Conservation (phyloP, 92 coral and sea anemone genomes). For the Porites divaricata region DNA sequence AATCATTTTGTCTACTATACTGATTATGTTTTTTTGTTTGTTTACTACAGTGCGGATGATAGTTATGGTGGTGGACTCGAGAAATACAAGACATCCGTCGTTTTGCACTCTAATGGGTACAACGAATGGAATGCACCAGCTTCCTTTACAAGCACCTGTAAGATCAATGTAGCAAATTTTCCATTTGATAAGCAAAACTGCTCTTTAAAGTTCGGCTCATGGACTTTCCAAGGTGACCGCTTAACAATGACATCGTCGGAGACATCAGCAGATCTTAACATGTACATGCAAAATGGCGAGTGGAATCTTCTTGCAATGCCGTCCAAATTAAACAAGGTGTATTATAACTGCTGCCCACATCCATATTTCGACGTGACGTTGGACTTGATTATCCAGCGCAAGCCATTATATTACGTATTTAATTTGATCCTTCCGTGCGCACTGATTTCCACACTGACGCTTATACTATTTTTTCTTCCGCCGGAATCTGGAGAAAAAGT, state of each 20-base stretch:
- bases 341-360: conserved; percentile 73
- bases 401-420: conserved; percentile 87
- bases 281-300: conserved; percentile 83
- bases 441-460: conserved; percentile 78
- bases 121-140: conserved; percentile 92
- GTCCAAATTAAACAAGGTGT: conserved; percentile 69
- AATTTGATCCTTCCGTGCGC: conserved; percentile 96
- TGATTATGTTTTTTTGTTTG: too few relatives aligned
- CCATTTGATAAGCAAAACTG: conserved; percentile 97
- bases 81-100: conserved; percentile 86
- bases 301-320: conserved; percentile 80
- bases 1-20: too few relatives aligned
- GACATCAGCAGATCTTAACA: conserved; percentile 67
- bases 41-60: conserved; percentile 78
- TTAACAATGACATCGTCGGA: conserved; percentile 69
- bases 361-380: conserved; percentile 79
- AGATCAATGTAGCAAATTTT: conserved; percentile 85
- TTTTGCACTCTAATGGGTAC: conserved; percentile 63
- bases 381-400: conserved; percentile 77
- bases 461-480: conserved; percentile 87
- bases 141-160: conserved; percentile 87
- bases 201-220: conserved; percentile 92
- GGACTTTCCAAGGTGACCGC: conserved; percentile 90
- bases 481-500: conserved; percentile 96
- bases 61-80: conserved; percentile 89